A percentile compares a stretch with the other conserved stretches of the same genome.
phyloP scores from a whole-genome alignment of 2,113 vertebrate species.

The Scolopax mira region DNA sequence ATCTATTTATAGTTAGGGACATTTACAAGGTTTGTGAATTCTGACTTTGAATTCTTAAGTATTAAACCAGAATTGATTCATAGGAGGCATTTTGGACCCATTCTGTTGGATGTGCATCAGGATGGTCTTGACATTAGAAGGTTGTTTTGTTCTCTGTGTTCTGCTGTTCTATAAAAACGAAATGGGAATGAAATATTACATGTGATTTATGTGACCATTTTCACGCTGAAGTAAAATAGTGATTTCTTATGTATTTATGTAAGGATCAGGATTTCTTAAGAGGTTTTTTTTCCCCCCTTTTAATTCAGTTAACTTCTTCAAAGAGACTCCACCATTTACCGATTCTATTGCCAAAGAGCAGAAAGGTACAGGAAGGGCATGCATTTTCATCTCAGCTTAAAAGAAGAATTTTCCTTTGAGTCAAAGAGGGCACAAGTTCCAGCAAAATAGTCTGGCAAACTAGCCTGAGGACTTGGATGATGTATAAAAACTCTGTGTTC shows the following conservation, averaged over 20 bases:
- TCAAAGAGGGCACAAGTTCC: background rate
- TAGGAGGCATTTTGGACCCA: background rate
- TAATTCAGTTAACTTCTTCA: background rate
- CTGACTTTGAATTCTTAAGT: background rate
- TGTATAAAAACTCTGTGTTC: background rate
- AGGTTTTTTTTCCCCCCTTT: background rate
- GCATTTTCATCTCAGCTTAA: background rate
- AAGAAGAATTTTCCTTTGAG: background rate
- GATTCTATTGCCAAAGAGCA: background rate
- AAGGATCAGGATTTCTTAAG: background rate
- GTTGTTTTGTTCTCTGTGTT: background rate
- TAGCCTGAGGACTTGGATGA: background rate
- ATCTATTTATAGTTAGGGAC: background rate
- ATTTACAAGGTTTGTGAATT: background rate
- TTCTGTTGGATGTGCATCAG: background rate
- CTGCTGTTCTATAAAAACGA: background rate
- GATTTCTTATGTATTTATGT: background rate
- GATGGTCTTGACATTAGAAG: background rate
- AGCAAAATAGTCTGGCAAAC: background rate
- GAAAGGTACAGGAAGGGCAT: background rate
- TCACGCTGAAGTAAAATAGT: background rate
- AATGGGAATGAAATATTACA: background rate
- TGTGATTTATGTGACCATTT: background rate
- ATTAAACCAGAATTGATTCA: background rate
- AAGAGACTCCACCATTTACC: background rate